Evolutionary conservation across 2,888 invertebrate species (phyloP).

Genomic region (Himalopsyche tibetana): DNA sequence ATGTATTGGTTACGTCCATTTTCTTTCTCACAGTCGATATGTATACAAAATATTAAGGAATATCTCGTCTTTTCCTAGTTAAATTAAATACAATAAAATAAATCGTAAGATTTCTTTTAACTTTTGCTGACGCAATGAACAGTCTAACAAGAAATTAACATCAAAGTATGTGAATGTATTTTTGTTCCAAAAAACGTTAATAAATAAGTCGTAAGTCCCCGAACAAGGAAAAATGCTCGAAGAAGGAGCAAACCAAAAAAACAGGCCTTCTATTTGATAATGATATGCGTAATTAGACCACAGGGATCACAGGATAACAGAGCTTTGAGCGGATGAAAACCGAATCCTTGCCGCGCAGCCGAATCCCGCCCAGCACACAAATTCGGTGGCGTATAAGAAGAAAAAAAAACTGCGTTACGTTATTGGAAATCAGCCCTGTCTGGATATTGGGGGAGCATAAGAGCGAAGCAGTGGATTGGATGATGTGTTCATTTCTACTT

Average conservation of each 20-base stretch:
- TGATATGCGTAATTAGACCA: constrained; percentile 79
- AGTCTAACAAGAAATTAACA: too few relatives aligned
- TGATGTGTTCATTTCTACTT: constrained; percentile 27
- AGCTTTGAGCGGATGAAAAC: constrained; percentile 66
- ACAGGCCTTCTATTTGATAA: constrained; percentile 67
- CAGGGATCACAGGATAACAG: constrained; percentile 75
- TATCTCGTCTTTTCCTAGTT: too few relatives aligned
- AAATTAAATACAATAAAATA: too few relatives aligned
- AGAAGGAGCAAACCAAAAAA: background rate
- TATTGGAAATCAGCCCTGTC: constrained; percentile 84
- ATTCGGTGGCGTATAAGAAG: constrained; percentile 42
- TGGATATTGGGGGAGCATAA: constrained; percentile 77
- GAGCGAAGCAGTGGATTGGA: constrained; percentile 67
- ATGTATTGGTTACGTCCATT: too few relatives aligned
- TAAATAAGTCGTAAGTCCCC: too few relatives aligned
- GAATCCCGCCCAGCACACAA: constrained; percentile 46
- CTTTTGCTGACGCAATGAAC: too few relatives aligned
- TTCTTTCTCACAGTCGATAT: too few relatives aligned
- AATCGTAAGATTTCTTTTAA: too few relatives aligned
- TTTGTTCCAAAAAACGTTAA: too few relatives aligned
- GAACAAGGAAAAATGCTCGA: too few relatives aligned
- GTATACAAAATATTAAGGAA: too few relatives aligned
- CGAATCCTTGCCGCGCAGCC: constrained; percentile 44
- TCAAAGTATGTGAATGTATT: too few relatives aligned
- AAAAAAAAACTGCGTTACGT: constrained; percentile 71